Base-by-base conservation (phyloP, 2,888 invertebrate species). In the Pyrochroa serraticornis region DNA sequence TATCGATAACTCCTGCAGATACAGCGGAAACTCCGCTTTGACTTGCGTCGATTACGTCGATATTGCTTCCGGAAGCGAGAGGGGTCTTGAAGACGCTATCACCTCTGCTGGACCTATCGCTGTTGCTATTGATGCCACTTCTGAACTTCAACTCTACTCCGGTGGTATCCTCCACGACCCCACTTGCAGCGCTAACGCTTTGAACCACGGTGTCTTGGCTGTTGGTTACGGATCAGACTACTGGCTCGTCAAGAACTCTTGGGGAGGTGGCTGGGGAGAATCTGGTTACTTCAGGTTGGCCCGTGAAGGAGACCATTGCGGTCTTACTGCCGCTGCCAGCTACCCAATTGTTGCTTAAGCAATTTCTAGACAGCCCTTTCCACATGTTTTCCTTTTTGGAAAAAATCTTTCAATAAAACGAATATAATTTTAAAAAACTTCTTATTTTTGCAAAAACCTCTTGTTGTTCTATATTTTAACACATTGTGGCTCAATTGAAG, bases 121-220 rank as follows among this genome's bases (percentile, higher is more conserved):
- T n/a, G 89, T 93, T 48, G 93, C 92, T 71, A 92, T 95, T 73
- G 93, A 95, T 82, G 95, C 95, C 56, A 87, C 88, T 30, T 90
- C 88, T 66, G 32, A 54, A 9, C 93, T 95, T 86, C 93, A 93
- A 80, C 87, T 91, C 75, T 94, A 94, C 80, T 83, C 84, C 7
- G 80, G 82, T 66, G 92, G 91, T 38, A 85, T 95, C 51, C 95
- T 93, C 81, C 84, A 84, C 73, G 92, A 93, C 65, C 84, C 85
- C 42, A 76, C 84, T 37, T 95, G 95, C 80, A 60, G 55, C 66
- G 71, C 83, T 1, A 73, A 81, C 30, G 78, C 83, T 60, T 81
- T 94, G 37, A 92, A 95, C 80, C 95, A 95, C 71, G 95, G 91
- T 62, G 91, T 88, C 32, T 76, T 92, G 66, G 85, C 85, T 58